A percentile compares a stretch with the other conserved stretches of the same genome.
phyloP scores from a whole-genome alignment of 1,140 invertebrate species.

The Phymastichus coffea region DNA sequence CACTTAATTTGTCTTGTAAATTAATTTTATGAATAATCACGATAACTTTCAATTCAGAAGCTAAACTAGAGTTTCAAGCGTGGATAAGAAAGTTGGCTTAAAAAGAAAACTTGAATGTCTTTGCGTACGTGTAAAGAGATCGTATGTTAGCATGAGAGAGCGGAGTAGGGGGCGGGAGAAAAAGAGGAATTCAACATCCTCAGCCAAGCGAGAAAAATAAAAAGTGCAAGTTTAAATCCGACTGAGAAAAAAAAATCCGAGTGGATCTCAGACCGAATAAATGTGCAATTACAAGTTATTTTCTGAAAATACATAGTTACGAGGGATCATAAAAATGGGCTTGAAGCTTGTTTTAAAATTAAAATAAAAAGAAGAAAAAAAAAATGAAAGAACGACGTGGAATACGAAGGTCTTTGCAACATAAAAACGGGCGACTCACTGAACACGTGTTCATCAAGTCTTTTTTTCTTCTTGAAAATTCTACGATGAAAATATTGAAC shows the following conservation, averaged over 20 bases:
- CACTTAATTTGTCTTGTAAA: no score
- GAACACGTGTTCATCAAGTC: no score
- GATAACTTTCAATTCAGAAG: constrained; percentile 15
- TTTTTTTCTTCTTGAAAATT: no score
- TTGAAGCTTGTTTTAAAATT: constrained; percentile 16
- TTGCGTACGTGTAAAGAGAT: neutral
- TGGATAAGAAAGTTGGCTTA: constrained; percentile 17
- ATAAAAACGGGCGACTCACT: no score
- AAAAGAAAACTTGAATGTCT: constrained; percentile 1
- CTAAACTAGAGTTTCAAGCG: constrained; percentile 8
- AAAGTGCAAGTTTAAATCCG: constrained; percentile 16
- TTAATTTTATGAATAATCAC: no score
- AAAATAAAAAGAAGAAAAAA: no score
- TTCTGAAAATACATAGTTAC: no score
- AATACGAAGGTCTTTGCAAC: neutral
- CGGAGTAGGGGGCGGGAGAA: neutral
- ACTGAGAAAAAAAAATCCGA: neutral
- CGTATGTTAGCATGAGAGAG: neutral
- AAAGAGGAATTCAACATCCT: constrained; percentile 13
- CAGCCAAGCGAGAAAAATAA: neutral
- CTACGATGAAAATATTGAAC: no score
- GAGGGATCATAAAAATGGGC: no score
- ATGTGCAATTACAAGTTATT: no score
- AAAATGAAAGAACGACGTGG: neutral
- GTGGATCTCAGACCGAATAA: constrained; percentile 15